Percentiles rank a stretch among this genome's conserved stretches.
These are phyloP conservation scores for Myioborus melanocephalus DNA, from an alignment of 2,797 vertebrate species.

Conservation along the genomic window DNA sequence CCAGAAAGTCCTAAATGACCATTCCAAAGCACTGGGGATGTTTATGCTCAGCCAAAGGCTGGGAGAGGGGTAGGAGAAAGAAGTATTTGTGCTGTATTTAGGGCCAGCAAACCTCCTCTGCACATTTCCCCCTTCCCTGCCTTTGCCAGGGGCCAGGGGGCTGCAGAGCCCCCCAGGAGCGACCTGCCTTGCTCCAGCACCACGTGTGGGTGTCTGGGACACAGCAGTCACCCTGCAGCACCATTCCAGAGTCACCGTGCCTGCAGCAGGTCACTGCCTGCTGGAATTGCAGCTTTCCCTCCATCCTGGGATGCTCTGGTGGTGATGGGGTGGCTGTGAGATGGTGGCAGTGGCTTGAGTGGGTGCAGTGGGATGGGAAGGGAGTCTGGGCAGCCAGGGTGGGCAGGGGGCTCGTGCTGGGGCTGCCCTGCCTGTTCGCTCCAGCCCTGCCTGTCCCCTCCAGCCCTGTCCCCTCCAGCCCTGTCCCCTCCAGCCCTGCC, in stretches of 20 bases:
- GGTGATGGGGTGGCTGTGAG: neutral
- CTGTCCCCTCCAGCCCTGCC: neutral
- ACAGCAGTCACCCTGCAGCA: neutral
- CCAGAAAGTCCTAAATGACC: neutral
- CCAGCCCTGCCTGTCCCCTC: neutral
- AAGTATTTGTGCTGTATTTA: neutral
- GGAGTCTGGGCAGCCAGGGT: neutral
- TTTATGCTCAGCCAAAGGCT: neutral
- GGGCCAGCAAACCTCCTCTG: neutral
- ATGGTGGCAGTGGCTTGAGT: fast-evolving
- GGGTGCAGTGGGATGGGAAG: neutral
- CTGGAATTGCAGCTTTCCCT: neutral
- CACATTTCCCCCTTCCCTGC: neutral
- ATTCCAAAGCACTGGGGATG: neutral
- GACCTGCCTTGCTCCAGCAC: neutral
- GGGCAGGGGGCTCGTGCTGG: fast-evolving
- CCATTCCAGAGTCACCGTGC: neutral
- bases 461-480: neutral
- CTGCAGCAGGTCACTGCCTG: neutral
- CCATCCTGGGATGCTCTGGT: fast-evolving
- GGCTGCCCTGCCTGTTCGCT: neutral
- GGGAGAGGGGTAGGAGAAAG: neutral
- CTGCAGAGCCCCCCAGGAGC: neutral
- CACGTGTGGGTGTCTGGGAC: neutral
- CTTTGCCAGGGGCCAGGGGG: neutral